These are phyloP conservation scores for Salticus scenicus DNA, from an alignment of 2,888 invertebrate genomes.

Conservation along the genomic window DNA sequence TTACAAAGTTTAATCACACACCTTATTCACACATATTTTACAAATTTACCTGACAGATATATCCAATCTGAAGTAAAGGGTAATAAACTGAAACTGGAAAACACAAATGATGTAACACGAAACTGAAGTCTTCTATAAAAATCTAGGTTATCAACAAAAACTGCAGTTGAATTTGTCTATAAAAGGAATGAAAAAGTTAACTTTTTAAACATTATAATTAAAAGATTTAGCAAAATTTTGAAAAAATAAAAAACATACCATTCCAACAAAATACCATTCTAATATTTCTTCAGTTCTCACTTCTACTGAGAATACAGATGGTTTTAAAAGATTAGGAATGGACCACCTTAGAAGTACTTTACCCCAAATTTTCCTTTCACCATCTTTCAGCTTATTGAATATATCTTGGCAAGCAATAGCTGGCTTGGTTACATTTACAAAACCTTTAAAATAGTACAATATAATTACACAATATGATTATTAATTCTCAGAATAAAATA, in stretches of 20 bases:
- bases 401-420: conserved; percentile 22
- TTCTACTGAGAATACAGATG: conserved; percentile 30
- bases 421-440: conserved; percentile 27
- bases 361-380: background rate
- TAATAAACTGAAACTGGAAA: background rate
- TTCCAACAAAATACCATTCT: conserved; percentile 45
- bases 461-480: too few species aligned
- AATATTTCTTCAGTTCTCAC: conserved; percentile 1
- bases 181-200: background rate
- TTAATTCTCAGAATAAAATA: too few species aligned
- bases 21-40: background rate
- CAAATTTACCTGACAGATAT: conserved; percentile 23
- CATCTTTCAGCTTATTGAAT: background rate
- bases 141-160: conserved; percentile 28
- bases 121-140: conserved; percentile 23
- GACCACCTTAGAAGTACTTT: conserved; percentile 39
- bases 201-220: background rate
- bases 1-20: background rate
- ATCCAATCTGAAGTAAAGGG: conserved; percentile 33
- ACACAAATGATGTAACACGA: conserved; percentile 32
- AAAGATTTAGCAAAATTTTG: background rate
- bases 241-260: conserved; percentile 33
- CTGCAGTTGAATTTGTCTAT: conserved; percentile 47
- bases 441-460: too few species aligned
- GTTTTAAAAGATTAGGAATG: background rate